A percentile compares a stretch with the other conserved stretches of the same genome.
Evolutionary conservation across 2,797 vertebrate species (phyloP).

Genomic region (Emys orbicularis): DNA sequence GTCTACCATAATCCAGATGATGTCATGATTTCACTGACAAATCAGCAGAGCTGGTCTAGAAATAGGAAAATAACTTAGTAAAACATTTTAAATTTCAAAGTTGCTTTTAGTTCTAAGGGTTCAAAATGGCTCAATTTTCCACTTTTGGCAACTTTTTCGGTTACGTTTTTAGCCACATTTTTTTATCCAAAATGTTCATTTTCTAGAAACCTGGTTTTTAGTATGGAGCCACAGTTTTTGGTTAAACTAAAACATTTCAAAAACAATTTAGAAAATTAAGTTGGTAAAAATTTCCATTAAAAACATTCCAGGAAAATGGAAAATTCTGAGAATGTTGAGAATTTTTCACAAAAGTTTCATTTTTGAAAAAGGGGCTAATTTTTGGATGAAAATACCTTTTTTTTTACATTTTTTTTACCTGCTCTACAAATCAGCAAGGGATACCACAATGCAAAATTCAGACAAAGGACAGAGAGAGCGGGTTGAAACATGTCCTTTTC

Average conservation of each 20-base stretch:
- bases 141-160: not conserved
- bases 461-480: too few species aligned
- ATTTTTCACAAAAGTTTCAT: not conserved
- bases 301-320: not conserved
- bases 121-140: not conserved
- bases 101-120: fast-evolving
- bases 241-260: not conserved
- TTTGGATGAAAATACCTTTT: not conserved
- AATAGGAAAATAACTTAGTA: not conserved
- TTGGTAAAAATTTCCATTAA: not conserved
- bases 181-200: not conserved
- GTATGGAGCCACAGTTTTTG: not conserved
- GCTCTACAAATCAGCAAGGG: not conserved
- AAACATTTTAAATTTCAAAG: not conserved
- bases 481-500: not conserved
- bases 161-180: not conserved
- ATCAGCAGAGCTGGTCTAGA: not conserved
- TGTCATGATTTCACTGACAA: not conserved
- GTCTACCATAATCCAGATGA: not conserved
- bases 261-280: not conserved
- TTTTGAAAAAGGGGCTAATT: not conserved
- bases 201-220: not conserved
- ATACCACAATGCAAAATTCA: too few species aligned
- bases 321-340: not conserved
- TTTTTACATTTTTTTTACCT: not conserved